phyloP scores from a whole-genome alignment of 2,113 vertebrate species.

The Periophthalmus modestus region DNA sequence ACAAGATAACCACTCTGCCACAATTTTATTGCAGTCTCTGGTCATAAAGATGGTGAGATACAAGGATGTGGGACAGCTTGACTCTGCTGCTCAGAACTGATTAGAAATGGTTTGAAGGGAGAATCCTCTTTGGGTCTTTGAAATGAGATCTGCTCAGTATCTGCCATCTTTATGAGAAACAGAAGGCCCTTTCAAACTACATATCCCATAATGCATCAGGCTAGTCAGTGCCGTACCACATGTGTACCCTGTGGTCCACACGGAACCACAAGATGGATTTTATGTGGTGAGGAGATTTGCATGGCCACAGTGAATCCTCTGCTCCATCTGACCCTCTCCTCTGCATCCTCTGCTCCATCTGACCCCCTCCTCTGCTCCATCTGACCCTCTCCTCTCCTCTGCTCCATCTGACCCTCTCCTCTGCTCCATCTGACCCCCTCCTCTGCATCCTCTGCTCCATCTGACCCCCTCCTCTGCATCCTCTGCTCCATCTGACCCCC shows the following conservation, averaged over 20 bases:
- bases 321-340: too few relatives aligned
- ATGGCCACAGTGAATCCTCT: not conserved
- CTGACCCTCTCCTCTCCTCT: too few relatives aligned
- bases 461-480: too few relatives aligned
- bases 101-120: not conserved
- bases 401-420: too few relatives aligned
- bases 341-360: too few relatives aligned
- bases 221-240: not conserved
- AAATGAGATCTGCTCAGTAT: not conserved
- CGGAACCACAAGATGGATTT: not conserved
- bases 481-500: too few relatives aligned
- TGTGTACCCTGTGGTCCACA: not conserved
- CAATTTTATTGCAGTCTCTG: not conserved
- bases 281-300: not conserved
- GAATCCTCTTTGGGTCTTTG: not conserved
- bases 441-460: too few relatives aligned
- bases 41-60: not conserved
- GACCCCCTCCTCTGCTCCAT: too few relatives aligned
- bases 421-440: too few relatives aligned
- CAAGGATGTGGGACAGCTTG: not conserved
- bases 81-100: not conserved
- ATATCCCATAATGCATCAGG: not conserved
- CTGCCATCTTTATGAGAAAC: not conserved
- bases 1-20: not conserved
- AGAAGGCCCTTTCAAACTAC: not conserved